Evolutionary conservation across 2,888 invertebrate species (phyloP).

Genomic region (Punctoribates punctum): DNA sequence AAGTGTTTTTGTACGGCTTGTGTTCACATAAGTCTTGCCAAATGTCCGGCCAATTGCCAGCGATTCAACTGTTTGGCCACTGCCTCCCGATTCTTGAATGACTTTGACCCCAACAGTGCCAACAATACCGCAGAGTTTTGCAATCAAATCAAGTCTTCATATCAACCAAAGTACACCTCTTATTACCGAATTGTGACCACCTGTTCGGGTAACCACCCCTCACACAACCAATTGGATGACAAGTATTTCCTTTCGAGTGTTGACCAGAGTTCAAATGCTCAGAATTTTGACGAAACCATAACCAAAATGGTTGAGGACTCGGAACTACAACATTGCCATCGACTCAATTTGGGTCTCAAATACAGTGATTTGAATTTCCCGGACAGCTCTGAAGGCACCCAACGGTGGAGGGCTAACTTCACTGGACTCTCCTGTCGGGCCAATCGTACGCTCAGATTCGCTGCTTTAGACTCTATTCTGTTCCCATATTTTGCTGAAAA

Average conservation of each 20-base stretch:
- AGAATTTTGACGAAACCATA: conserved; percentile 46
- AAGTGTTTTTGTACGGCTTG: conserved; percentile 45
- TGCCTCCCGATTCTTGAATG: conserved; percentile 34
- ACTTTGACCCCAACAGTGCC: conserved; percentile 40
- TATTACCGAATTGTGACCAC: conserved; percentile 41
- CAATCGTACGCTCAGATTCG: conserved; percentile 62
- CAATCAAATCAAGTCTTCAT: conserved; percentile 42
- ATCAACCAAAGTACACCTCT: conserved; percentile 43
- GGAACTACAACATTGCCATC: conserved; percentile 46
- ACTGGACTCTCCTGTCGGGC: conserved; percentile 55
- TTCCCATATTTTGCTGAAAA: conserved; percentile 71
- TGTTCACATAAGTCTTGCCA: conserved; percentile 36
- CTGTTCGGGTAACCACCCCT: conserved; percentile 38
- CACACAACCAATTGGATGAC: conserved; percentile 24
- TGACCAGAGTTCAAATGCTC: background rate
- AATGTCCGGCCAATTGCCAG: conserved; percentile 42
- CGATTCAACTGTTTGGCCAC: conserved; percentile 43
- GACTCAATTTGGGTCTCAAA: conserved; percentile 47
- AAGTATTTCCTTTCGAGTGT: conserved; percentile 1
- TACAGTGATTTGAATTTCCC: conserved; percentile 48
- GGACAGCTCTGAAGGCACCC: conserved; percentile 41
- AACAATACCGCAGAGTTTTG: conserved; percentile 42
- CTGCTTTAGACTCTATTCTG: conserved; percentile 69
- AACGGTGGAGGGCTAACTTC: conserved; percentile 46
- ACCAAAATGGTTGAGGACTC: conserved; percentile 46